These are phyloP conservation scores for Onychomys arenicola DNA, from an alignment of 2,797 vertebrate genomes.

Conservation along the genomic window DNA sequence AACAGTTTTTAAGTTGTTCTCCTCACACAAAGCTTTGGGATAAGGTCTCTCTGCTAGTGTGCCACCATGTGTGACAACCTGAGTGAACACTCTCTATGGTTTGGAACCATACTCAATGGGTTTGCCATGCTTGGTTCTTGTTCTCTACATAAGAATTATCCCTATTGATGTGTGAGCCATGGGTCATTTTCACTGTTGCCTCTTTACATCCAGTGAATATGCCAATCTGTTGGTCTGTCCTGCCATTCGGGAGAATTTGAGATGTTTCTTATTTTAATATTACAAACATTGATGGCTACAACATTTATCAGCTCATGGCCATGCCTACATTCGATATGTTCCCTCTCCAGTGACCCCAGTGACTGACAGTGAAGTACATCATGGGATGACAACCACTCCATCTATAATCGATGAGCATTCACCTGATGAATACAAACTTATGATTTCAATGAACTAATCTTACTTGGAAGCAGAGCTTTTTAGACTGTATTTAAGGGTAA, in stretches of 20 bases:
- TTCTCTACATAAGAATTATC: neutral
- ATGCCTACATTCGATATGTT: no score
- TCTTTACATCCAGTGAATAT: neutral
- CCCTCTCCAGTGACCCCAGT: neutral
- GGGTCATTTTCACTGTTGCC: neutral
- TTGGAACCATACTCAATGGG: neutral
- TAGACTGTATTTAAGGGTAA: neutral
- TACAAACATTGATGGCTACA: neutral
- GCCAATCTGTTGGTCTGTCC: neutral
- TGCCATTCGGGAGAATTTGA: neutral
- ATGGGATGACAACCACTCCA: neutral
- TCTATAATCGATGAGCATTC: neutral
- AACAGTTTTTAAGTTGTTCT: neutral
- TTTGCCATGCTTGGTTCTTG: neutral
- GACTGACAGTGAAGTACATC: neutral
- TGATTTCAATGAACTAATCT: neutral
- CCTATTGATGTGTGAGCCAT: fast-evolving
- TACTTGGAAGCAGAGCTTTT: neutral
- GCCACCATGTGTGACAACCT: neutral
- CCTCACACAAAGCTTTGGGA: neutral
- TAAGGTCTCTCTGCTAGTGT: no score
- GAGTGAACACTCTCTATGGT: neutral
- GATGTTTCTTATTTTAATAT: neutral
- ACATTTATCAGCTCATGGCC: neutral
- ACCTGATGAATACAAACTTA: neutral